Evolutionary conservation across 2,888 invertebrate species (phyloP), one percentile per base, ranked within the genome.

Genomic region (Dryobotodes eremita): DNA sequence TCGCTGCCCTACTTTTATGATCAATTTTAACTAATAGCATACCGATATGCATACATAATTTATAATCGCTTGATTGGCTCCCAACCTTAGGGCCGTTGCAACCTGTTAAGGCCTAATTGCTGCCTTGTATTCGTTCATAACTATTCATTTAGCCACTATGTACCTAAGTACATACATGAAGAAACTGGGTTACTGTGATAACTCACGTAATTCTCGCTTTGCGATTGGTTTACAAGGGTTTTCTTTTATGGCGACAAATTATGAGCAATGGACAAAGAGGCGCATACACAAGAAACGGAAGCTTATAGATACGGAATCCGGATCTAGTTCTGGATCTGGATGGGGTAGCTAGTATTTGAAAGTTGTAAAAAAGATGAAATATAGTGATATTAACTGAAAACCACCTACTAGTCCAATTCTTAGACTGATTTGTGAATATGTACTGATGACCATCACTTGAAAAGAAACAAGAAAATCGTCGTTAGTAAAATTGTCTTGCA

Each of bases 51-150:
- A 85, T 86, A 53, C 80, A 79, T 80, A 86, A 88, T 83, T 83
- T 78, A 77, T 85, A 72, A 86, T 80, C 57, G 78, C 77, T 79
- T 82, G 82, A 88, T 88, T 83, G 80, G 77, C 46, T 72, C 31
- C 59, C 55, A 80, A 79, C 77, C 68, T 59, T 72, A 78, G 62
- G 71, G 55, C 75, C 75, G 62, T 61, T 80, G 72, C 79, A 88
- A 88, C 88, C 85, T 86, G 88, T 80, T 85, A 71, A 71, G 61
- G 70, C 71, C 71, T 88, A 86, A 88, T 88, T 76, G 78, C 79
- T 75, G 76, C 13, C 71, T 83, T 82, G 75, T 81, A 86, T 80
- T 79, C 75, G 59, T 75, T 81, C 68, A 79, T 76, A 86, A 77
- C 75, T 64, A 69, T 79, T 61, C n/a, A 74, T 79, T 75, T 69